These are phyloP conservation scores for Tachyglossus aculeatus DNA, from an alignment of 2,797 vertebrate species.

Conservation along the genomic window DNA sequence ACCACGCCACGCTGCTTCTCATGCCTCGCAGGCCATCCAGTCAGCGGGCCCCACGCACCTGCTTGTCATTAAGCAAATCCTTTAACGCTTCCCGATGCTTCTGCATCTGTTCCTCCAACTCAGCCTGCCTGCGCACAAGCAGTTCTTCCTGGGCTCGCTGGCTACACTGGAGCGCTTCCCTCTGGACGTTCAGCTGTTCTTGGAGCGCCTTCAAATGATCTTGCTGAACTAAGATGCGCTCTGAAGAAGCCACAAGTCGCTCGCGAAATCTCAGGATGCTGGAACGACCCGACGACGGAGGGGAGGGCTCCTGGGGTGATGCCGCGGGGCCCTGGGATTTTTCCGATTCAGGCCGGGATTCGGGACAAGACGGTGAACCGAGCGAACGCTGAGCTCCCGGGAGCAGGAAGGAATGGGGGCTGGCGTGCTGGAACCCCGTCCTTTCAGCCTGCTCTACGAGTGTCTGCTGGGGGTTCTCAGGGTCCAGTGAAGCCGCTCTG, in stretches of 20 bases:
- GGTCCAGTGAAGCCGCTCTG: neutral
- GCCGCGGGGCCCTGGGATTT: constrained; percentile 8
- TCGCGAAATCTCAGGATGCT: constrained; percentile 50
- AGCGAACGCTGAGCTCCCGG: neutral
- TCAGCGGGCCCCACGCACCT: too few relatives aligned
- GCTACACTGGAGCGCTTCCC: constrained; percentile 63
- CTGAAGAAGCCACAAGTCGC: constrained; percentile 59
- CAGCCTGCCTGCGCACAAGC: constrained; percentile 55
- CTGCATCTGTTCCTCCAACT: constrained; percentile 71
- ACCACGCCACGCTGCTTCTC: too few relatives aligned
- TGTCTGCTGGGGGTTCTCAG: neutral
- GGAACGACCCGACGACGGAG: constrained; percentile 35
- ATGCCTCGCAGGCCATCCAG: too few relatives aligned
- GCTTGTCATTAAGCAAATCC: constrained; percentile 65
- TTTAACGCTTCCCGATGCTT: constrained; percentile 76
- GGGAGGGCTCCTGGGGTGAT: neutral
- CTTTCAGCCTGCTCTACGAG: constrained; percentile 17
- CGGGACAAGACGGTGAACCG: constrained; percentile 12
- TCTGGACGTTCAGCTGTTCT: constrained; percentile 66
- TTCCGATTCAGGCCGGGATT: constrained; percentile 17
- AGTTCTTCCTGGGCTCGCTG: constrained; percentile 70
- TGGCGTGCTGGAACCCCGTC: neutral
- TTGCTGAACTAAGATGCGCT: constrained; percentile 68
- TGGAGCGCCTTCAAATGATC: constrained; percentile 71
- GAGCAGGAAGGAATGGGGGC: neutral